Evolutionary conservation across 2,797 vertebrate species (phyloP).

Genomic region (Aeoliscus strigatus): DNA sequence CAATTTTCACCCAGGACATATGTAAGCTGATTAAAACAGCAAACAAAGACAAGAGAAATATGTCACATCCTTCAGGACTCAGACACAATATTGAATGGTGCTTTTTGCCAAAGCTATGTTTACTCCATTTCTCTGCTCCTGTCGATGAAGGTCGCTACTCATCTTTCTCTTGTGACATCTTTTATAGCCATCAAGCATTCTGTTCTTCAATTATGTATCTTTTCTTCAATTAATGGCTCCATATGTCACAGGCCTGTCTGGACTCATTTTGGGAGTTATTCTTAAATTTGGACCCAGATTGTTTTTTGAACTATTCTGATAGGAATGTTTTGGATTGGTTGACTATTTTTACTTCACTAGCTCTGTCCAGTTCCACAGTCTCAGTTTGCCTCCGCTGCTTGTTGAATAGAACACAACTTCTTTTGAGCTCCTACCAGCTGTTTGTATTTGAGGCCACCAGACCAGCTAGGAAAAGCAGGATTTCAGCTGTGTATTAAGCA

Average conservation of each 20-base stretch:
- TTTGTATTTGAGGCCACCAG: too few species aligned
- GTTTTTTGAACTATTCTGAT: too few species aligned
- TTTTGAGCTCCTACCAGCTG: conserved; percentile 20
- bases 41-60: conserved; percentile 64
- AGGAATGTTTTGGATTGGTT: too few species aligned
- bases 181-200: conserved; percentile 46
- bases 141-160: conserved; percentile 21
- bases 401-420: too few species aligned
- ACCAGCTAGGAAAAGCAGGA: too few species aligned
- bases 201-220: conserved; percentile 19
- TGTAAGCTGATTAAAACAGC: conserved; percentile 57
- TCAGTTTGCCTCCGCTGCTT: too few species aligned
- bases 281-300: too few species aligned
- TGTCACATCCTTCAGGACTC: conserved; percentile 64
- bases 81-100: conserved; percentile 58
- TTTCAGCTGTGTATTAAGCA: too few species aligned
- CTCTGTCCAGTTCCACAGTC: neutral
- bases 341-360: too few species aligned
- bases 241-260: neutral
- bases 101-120: conserved; percentile 40
- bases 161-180: conserved; percentile 56
- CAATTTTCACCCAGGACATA: conserved; percentile 64
- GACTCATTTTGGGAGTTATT: too few species aligned
- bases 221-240: conserved; percentile 8
- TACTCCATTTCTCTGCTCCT: conserved; percentile 22